A percentile compares a stretch with the other conserved stretches of the same genome.
These are phyloP conservation scores for Brachionus plicatilis DNA, from an alignment of 1,140 invertebrate species.

Conservation along the genomic window DNA sequence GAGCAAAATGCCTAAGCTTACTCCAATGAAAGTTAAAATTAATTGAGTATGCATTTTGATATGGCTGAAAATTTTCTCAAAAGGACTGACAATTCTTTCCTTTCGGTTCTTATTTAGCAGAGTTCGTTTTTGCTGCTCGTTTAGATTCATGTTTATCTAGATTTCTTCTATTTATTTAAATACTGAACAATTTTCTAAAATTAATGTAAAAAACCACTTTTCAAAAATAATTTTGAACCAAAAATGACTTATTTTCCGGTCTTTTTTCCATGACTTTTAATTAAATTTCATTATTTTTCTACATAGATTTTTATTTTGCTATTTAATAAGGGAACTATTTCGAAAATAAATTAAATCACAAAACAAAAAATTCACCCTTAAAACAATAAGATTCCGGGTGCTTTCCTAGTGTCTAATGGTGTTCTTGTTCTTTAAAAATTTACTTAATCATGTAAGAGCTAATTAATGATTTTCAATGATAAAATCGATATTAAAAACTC, in stretches of 20 bases:
- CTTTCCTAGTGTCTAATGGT: neutral
- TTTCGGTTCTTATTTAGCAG: neutral
- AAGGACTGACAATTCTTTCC: neutral
- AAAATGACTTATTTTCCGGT: conserved; percentile 1
- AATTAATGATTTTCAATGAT: neutral
- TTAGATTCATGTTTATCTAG: conserved; percentile 10
- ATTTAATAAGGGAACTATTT: neutral
- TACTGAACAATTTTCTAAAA: neutral
- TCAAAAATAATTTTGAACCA: neutral
- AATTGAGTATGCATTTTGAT: conserved; percentile 41
- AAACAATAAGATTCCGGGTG: neutral
- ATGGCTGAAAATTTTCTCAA: neutral
- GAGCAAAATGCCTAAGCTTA: conserved; percentile 49
- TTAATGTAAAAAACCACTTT: neutral
- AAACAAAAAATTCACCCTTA: neutral
- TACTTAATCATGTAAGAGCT: neutral
- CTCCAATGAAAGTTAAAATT: conserved; percentile 50
- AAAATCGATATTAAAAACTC: neutral
- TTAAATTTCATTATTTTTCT: neutral
- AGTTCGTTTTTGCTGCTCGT: conserved; percentile 5
- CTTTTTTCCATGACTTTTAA: neutral
- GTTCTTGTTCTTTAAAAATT: neutral
- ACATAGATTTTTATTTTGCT: neutral
- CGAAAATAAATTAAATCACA: neutral
- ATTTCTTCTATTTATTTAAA: neutral